Conservation (phyloP, 1,140 invertebrate species). For the Thereuonema tuberculata region DNA sequence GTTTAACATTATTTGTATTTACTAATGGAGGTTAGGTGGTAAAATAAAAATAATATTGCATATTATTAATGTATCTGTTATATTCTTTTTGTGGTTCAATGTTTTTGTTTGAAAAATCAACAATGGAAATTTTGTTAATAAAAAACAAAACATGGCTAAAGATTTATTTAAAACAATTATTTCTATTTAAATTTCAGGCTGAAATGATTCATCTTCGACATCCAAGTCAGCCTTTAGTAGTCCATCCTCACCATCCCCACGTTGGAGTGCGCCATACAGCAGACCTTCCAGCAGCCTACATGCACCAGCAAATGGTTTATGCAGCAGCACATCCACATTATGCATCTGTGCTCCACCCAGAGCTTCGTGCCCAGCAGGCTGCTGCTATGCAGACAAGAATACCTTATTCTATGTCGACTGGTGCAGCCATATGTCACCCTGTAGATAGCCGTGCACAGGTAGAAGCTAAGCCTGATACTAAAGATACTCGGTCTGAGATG, state of each 20-base stretch:
- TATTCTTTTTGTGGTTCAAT: not conserved
- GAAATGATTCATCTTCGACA: constrained; percentile 15
- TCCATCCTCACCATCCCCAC: constrained; percentile 12
- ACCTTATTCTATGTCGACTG: not conserved
- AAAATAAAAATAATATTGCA: not conserved
- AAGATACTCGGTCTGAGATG: not conserved
- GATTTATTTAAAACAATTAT: not conserved
- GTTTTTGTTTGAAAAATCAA: not conserved
- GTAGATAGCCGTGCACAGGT: not conserved
- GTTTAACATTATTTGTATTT: not conserved
- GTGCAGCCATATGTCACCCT: constrained; percentile 11
- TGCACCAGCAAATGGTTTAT: constrained; percentile 20
- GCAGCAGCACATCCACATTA: constrained; percentile 17
- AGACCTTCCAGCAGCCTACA: constrained; percentile 8
- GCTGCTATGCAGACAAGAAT: constrained; percentile 12
- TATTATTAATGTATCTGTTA: not conserved
- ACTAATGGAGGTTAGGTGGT: not conserved
- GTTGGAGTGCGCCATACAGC: constrained; percentile 12
- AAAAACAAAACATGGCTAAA: too few species aligned
- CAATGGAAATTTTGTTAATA: not conserved
- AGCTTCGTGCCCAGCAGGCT: constrained; percentile 19
- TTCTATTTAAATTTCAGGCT: not conserved
- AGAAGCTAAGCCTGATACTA: not conserved
- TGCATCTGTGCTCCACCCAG: constrained; percentile 10
- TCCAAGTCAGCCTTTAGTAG: constrained; percentile 12